Conservation (phyloP, 2,888 invertebrate genomes). For the Drosophila algonquin region DNA sequence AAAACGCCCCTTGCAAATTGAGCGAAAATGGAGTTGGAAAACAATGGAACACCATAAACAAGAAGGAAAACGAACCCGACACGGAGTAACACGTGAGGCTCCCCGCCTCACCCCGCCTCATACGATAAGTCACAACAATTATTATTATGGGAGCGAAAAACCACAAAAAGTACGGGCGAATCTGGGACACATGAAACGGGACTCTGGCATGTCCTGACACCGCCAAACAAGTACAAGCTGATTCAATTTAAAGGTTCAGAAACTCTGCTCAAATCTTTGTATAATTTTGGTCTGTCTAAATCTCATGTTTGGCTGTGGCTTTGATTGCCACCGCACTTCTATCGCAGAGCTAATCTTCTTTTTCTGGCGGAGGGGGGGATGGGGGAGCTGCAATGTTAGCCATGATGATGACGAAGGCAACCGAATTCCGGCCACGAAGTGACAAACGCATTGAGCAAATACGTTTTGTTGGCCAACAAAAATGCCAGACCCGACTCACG, state of each 20-base stretch:
- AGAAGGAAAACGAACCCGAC: neutral
- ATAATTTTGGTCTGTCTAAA: slow-evolving; percentile 32
- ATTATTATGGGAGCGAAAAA: neutral
- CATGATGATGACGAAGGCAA: slow-evolving; percentile 40
- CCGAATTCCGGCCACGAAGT: slow-evolving; percentile 53
- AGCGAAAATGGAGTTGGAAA: neutral
- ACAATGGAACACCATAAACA: slow-evolving; percentile 3
- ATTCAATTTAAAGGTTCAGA: neutral
- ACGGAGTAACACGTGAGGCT: neutral
- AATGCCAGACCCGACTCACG: slow-evolving; percentile 35
- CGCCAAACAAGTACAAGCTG: neutral
- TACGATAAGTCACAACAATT: neutral
- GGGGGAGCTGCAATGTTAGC: slow-evolving; percentile 7
- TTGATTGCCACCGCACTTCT: slow-evolving; percentile 24
- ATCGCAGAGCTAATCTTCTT: slow-evolving; percentile 1
- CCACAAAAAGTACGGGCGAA: neutral
- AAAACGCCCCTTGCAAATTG: slow-evolving; percentile 1
- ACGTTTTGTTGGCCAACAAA: slow-evolving; percentile 51
- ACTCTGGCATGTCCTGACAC: neutral
- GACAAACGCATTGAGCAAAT: slow-evolving; percentile 62
- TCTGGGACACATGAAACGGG: slow-evolving; percentile 1
- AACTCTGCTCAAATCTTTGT: slow-evolving; percentile 14
- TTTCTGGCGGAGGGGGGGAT: neutral
- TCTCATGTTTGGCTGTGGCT: slow-evolving; percentile 28
- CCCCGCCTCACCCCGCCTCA: neutral